Evolutionary conservation across 2,888 invertebrate genomes (phyloP).

Genomic region (Punctoribates punctum): DNA sequence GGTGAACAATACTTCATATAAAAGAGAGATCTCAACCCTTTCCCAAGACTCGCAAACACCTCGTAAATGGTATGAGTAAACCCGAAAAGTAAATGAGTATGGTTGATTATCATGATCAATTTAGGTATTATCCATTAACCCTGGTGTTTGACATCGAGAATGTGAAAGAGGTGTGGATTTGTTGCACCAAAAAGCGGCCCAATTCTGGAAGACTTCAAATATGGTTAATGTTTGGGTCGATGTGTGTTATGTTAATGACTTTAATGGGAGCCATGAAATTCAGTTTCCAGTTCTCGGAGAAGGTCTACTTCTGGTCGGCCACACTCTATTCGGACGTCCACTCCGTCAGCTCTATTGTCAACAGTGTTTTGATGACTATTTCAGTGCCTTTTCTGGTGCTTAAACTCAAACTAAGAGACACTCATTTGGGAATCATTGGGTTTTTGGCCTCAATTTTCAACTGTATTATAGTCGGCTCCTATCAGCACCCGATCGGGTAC

Average conservation of each 20-base stretch:
- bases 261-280: not conserved
- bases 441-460: not conserved
- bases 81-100: too few relatives aligned
- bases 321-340: not conserved
- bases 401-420: not conserved
- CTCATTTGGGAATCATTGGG: not conserved
- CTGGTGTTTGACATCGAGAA: not conserved
- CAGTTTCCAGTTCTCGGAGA: not conserved
- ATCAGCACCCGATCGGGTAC: slow-evolving; percentile 3
- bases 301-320: slow-evolving; percentile 9
- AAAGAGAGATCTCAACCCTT: not conserved
- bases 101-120: too few relatives aligned
- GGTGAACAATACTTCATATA: not conserved
- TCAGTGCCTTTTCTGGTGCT: not conserved
- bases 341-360: slow-evolving; percentile 19
- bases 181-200: not conserved
- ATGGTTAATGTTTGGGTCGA: slow-evolving; percentile 14
- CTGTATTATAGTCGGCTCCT: slow-evolving; percentile 6
- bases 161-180: slow-evolving; percentile 6
- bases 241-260: not conserved
- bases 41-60: not conserved
- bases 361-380: slow-evolving; percentile 21
- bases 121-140: not conserved
- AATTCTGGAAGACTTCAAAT: slow-evolving; percentile 14
- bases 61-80: slow-evolving; percentile 1